These are phyloP conservation scores for Belgica antarctica DNA, from an alignment of 2,888 invertebrate genomes.

Conservation along the genomic window DNA sequence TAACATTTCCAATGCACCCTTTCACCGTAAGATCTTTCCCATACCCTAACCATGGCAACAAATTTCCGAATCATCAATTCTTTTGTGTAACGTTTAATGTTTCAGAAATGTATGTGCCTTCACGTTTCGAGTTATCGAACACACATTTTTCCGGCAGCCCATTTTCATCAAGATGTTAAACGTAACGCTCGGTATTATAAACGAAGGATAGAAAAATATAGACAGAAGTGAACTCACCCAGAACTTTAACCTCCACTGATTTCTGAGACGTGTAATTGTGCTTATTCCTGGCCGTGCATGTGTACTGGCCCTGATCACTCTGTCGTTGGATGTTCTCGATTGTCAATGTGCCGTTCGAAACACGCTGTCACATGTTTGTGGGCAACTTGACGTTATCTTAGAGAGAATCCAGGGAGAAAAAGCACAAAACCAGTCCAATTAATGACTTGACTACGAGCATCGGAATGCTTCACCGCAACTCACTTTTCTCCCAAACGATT, in stretches of 20 bases:
- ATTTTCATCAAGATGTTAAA: not conserved
- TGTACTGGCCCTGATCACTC: conserved; percentile 86
- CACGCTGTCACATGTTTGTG: conserved; percentile 80
- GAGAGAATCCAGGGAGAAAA: not conserved
- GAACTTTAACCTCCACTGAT: conserved; percentile 69
- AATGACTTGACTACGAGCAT: not conserved
- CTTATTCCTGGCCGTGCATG: conserved; percentile 80
- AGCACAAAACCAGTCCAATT: conserved; percentile 1
- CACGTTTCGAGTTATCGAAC: not conserved
- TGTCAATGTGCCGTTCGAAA: conserved; percentile 78
- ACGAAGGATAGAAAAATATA: not conserved
- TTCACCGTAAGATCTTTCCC: not conserved
- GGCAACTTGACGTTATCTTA: conserved; percentile 76
- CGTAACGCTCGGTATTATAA: not conserved
- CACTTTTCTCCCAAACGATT: conserved; percentile 84
- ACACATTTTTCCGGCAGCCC: not conserved
- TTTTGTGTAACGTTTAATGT: conserved; percentile 35
- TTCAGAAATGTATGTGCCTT: not conserved
- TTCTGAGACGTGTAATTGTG: conserved; percentile 74
- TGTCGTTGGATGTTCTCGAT: conserved; percentile 80
- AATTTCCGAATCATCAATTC: conserved; percentile 41
- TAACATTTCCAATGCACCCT: too few species aligned
- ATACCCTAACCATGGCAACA: not conserved
- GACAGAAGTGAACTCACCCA: conserved; percentile 57
- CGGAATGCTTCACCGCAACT: conserved; percentile 48